Conservation (phyloP, 2,797 vertebrate species). For the Dipus sagitta region DNA sequence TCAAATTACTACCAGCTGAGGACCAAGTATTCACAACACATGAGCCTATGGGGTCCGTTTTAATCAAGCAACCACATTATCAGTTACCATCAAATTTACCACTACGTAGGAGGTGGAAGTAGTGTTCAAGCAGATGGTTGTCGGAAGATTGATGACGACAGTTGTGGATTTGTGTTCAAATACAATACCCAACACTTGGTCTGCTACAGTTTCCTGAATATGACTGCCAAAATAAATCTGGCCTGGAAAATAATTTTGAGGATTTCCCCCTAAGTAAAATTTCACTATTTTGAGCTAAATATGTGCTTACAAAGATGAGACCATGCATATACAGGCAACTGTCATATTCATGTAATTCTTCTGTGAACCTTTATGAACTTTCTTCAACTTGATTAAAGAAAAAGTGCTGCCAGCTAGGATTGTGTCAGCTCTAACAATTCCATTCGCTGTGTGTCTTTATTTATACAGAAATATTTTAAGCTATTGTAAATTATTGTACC, state of each 20-base stretch:
- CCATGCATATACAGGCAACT: neutral
- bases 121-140: constrained; percentile 89
- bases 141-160: constrained; percentile 89
- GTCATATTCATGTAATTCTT: neutral
- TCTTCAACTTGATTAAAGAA: neutral
- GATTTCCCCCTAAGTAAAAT: constrained; percentile 71
- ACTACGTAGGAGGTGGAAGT: constrained; percentile 85
- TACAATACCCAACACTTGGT: constrained; percentile 88
- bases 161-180: constrained; percentile 89
- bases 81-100: constrained; percentile 85
- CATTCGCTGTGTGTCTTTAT: neutral
- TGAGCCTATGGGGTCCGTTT: no score
- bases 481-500: neutral
- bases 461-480: constrained; percentile 22
- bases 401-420: neutral
- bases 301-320: constrained; percentile 23
- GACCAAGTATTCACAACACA: no score
- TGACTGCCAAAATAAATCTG: constrained; percentile 89
- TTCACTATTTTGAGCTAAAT: constrained; percentile 82
- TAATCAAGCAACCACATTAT: constrained; percentile 78
- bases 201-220: constrained; percentile 87
- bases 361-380: constrained; percentile 64
- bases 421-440: neutral
- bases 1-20: no score
- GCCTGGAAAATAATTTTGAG: constrained; percentile 86